Percentiles rank a stretch among this genome's conserved stretches.
Evolutionary conservation across 2,113 vertebrate species (phyloP).

Genomic region (Cyanocitta stelleri): DNA sequence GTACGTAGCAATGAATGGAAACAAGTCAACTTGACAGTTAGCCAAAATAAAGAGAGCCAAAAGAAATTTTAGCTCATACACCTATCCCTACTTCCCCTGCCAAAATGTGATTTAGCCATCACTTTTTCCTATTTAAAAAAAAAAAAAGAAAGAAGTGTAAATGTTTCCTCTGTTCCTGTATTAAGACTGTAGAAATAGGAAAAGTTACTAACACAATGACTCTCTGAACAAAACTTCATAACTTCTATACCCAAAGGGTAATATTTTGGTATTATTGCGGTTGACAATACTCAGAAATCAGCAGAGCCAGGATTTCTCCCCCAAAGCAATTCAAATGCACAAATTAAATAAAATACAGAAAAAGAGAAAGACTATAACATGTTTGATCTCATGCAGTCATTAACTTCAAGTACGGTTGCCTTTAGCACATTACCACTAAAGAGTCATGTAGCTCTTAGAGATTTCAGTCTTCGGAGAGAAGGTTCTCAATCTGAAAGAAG

Average conservation of each 20-base stretch:
- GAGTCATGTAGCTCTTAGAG: neutral
- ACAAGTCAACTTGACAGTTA: neutral
- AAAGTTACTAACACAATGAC: neutral
- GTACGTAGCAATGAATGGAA: neutral
- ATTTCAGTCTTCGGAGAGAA: neutral
- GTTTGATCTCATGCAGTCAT: neutral
- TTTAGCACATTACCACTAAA: neutral
- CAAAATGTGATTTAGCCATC: constrained; percentile 47
- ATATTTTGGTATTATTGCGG: neutral
- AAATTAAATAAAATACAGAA: neutral
- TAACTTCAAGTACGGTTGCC: neutral
- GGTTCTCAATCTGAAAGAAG: neutral
- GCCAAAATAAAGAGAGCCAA: constrained; percentile 25
- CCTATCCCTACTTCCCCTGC: neutral
- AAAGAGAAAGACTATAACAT: neutral
- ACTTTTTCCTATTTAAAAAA: constrained; percentile 23
- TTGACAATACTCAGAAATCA: neutral
- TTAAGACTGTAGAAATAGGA: neutral
- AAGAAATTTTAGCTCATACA: neutral
- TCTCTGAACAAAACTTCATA: neutral
- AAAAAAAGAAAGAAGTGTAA: neutral
- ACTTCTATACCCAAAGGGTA: neutral
- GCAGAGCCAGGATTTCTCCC: neutral
- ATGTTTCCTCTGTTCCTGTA: constrained; percentile 28
- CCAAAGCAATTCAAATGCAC: neutral